Base-by-base conservation (phyloP, 1,140 invertebrate species). In the Micrasema minimum region DNA sequence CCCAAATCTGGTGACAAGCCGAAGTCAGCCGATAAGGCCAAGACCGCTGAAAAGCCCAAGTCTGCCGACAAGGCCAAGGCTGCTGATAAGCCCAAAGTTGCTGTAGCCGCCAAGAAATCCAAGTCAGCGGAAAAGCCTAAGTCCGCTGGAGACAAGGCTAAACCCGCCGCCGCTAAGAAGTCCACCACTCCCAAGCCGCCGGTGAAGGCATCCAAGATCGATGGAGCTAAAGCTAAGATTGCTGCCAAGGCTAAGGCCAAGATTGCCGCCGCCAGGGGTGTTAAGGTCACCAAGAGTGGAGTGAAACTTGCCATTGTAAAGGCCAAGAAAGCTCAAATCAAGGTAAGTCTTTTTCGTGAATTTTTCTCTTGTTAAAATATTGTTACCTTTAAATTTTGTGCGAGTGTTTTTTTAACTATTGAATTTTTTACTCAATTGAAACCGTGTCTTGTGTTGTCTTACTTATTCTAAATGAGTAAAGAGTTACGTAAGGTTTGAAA, bases 271-370 rank as follows among this genome's bases (percentile, higher is more conserved):
- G 67, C 59, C 45, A 65, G 62, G 22, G 69, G 66, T 20, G 46
- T 48, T 35, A 75, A 71, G 48, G 59, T 71, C 18, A 35, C 55
- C 53, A 75, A 75, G 69, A 66, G 59, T 23, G 73, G 73, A 46
- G 66, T 75, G 18, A 75, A 75, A 62, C 26, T 72, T 1, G 57
- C 69, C 12, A 59, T 85, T 66, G 79, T 78, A 16, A 85, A 84
- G 74, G 92, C 92, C 61, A 84, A 89, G 45, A 92, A 92, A 79
- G 87, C 89, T 18, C 92, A 94, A 81, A 91, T 90, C 76, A 95
- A 95, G 89, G 93, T 94, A 80, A 78, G 46, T 48, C 7, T 31
- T 31, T 31, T 31, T 31, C 3, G 7, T 7, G 18, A 18, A 18
- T 16, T 48, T 48, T 48, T 22, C 5, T 11, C 18, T 20, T 48